Evolutionary conservation across 1,140 invertebrate genomes (phyloP), one percentile per base, ranked within the genome.

Genomic region (Bombus superbus): DNA sequence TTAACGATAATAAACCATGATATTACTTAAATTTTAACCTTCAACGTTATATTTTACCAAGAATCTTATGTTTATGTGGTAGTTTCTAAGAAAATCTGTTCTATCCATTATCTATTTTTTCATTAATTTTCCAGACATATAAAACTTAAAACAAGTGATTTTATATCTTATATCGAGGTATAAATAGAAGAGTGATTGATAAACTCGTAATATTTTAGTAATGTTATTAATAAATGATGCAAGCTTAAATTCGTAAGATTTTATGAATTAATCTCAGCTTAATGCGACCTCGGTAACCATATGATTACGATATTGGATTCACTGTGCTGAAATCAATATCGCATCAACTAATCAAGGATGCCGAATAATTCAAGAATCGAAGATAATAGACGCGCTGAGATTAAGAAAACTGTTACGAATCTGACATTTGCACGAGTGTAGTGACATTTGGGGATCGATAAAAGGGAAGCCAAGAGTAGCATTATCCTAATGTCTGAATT

Each of bases 381-480:
- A 59, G 3, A 47, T 64, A 25, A 32, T 32, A 13, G 18, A 2
- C 13, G 71, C 8, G 10, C 8, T 59, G 25, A 3, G 28, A n/a
- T 18, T 9, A 42, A 57, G 44, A 25, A 15, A 25, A 71, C 9
- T 40, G n/a, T 53, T 68, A 57, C n/a, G 38, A 81, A 62, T 32
- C 9, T 35, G 22, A 10, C 22, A 25, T 8, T 40, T 72, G 28
- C 25, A 22, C 28, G 32, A 80, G 69, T 44, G 3, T 69, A 83
- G 25, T 68, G 81, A 76, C 73, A 68, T 53, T 76, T 44, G 13
- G 5, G 10, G 59, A 83, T 76, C 81, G 81, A 83, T 68, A 35
- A 1, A 53, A 68, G 15, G 28, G 22, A 53, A 42, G 0, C 25
- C 47, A 3, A 64, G 59, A 44, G 13, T 5, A 44, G 57, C 53